Evolutionary conservation across 2,888 invertebrate species (phyloP), one percentile per base, ranked within the genome.

Genomic region (Sminthurinus aureus): DNA sequence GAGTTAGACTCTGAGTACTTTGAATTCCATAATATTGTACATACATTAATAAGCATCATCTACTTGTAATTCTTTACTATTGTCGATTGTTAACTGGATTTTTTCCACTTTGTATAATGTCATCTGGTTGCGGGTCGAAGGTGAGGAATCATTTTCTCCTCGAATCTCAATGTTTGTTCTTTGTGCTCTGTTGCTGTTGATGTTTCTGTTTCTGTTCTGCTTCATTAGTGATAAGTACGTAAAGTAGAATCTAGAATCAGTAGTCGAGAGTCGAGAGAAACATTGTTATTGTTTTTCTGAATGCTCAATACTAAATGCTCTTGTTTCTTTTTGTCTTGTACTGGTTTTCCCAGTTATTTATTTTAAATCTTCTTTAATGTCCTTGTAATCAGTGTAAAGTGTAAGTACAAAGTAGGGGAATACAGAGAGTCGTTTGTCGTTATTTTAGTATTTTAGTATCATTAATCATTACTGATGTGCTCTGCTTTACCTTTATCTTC

Each of bases 91-190:
- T 38, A 38, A 38, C 38, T 38, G 38, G 38, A 38, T 38, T 38
- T 38, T 38, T 38, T 38, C 38, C 38, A 38, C 38, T 38, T 51
- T 76, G 50, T 20, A 76, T 24, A 66, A 84, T 85, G 85, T 80
- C 79, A 26, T 85, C 85, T 73, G 84, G 84, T 83, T 85, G 85
- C 67, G 86, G 85, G 85, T 86, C 87, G 69, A 87, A 87, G 87
- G 87, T 87, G 85, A 87, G 86, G 81, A 18, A 58, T 13, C 58
- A 58, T 58, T 58, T 38, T 1, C 58, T 58, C 18, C 18, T 13
- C 58, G 58, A 58, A 18, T 18, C 18, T 58, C 58, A 58, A 13
- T 58, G 38, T 64, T 64, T 64, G n/a, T 64, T 8, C n/a, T n/a
- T 9, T 64, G 18, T 64, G 9, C 64, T 64, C n/a, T 58, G 11